Evolutionary conservation across 2,113 vertebrate genomes (phyloP), one percentile per base, ranked within the genome.

Genomic region (Rissa tridactyla): DNA sequence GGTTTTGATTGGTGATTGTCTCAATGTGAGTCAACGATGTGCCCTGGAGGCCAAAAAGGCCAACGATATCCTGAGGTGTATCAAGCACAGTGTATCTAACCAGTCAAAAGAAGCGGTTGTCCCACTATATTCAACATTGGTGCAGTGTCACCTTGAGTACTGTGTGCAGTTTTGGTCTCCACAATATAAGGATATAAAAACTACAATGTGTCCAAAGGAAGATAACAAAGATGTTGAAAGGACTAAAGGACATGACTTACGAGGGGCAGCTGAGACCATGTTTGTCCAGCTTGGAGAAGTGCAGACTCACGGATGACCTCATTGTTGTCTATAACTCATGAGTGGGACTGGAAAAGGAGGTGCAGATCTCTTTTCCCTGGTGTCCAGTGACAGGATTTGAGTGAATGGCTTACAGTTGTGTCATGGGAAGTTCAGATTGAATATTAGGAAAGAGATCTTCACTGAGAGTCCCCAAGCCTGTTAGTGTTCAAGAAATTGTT

Each of bases 81-180:
- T 46, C 54, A 82, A 75, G 34, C 46, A 76, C 22, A 38, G 12
- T 61, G 29, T 23, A 52, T 29, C 7, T 69, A 62, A 69, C 40
- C 3, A 2, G 5, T n/a, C 29, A 47, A 69, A 54, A 44, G 27
- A 47, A 38, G 15, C 12, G 17, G 12, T 58, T 57, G 26, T 68
- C 44, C 30, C 32, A 38, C 44, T 47, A 13, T 20, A 32, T 16
- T 32, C 36, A 47, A 3, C 3, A 5, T 1, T 69, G 11, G 3
- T 79, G 26, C 0, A 1, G 7, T 5, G 2, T 60, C 27, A 30
- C 16, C 17, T 40, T 70, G 21, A 70, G 9, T 36, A 25, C 5
- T 52, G 27, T 52, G 14, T 58, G 36, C 32, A 36, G 26, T 51
- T 82, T 82, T 75, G 11, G 11, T 66, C n/a, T 42, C 20, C 15